phyloP scores from a whole-genome alignment of 2,888 invertebrate species.

The Eristalis intricaria region DNA sequence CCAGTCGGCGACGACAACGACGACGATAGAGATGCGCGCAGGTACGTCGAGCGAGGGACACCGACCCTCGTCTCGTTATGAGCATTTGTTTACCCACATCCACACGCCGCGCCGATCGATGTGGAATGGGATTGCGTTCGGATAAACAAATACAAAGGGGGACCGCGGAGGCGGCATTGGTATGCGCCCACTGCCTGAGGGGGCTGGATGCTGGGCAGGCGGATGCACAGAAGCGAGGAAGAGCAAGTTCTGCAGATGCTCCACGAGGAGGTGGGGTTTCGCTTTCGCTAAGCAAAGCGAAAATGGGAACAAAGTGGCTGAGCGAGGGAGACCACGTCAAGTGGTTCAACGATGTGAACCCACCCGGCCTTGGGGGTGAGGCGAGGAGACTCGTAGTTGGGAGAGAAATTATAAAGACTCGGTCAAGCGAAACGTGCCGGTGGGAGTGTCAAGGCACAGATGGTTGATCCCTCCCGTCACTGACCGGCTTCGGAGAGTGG shows the following conservation, averaged over 20 bases:
- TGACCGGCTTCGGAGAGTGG: no score
- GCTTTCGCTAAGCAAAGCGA: not conserved
- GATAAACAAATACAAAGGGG: slow-evolving; percentile 19
- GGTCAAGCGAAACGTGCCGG: not conserved
- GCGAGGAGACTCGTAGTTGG: not conserved
- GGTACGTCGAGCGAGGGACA: not conserved
- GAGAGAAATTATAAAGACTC: not conserved
- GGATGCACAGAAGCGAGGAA: not conserved
- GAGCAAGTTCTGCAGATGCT: not conserved
- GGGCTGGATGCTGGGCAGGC: not conserved
- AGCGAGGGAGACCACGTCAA: not conserved
- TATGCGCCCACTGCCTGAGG: not conserved
- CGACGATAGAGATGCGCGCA: slow-evolving; percentile 22
- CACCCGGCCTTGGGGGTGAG: not conserved
- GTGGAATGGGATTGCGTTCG: slow-evolving; percentile 34
- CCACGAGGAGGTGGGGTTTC: not conserved
- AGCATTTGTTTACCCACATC: slow-evolving; percentile 18
- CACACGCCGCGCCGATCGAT: slow-evolving; percentile 5
- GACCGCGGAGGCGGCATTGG: not conserved
- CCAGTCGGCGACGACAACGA: not conserved
- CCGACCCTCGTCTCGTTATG: no score
- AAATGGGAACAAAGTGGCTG: not conserved
- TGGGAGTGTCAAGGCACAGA: not conserved
- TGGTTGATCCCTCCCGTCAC: no score
- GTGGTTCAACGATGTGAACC: not conserved